Base-by-base conservation (phyloP, 2,797 vertebrate species). In the Crypturellus tataupa region DNA sequence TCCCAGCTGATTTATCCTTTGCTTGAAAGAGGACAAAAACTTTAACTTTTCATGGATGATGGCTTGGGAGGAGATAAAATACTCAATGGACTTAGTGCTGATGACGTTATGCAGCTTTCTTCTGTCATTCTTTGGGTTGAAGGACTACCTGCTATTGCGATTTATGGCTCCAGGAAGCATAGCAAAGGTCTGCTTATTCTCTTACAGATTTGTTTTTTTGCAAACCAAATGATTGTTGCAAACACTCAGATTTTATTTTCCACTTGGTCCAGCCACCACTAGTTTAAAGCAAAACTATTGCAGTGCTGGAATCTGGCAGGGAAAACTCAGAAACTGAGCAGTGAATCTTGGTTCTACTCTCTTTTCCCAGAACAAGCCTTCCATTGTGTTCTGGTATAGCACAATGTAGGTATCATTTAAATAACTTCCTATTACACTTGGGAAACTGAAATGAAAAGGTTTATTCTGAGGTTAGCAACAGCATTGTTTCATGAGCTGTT, bases 391-490 rank as follows among this genome's bases (percentile, higher is more conserved):
- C 63, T 81, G n/a, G 15, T 49, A 16, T n/a, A 40, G 9, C 25
- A 6, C 23, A 60, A 73, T 70, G 46, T 82, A 56, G 11, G 7
- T 27, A 25, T 47, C 12, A 44, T 56, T 80, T 77, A 81, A 58
- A 58, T 49, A 80, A 82, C 6, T 59, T 72, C 15, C 20, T 69
- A 1, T 62, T 95, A 92, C 42, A 2, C 55, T 76, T 63, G 33
- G 23, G 31, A 12, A 23, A 76, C 33, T 81, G 49, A 82, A 95
- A 77, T 69, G 14, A 91, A 35, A 46, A 37, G 11, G 12, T 76
- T 91, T 91, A 65, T 87, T 79, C 72, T 79, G 85, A 89, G 49
- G 80, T 79, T 72, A 91, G 16, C 33, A 79, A 65, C 25, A 42
- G 25, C 44, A 49, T 11, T 83, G 39, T 29, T 93, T 82, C 77